A percentile compares a stretch with the other conserved stretches of the same genome.
Evolutionary conservation across 2,888 invertebrate genomes (phyloP).

Genomic region (Halictus ligatus): DNA sequence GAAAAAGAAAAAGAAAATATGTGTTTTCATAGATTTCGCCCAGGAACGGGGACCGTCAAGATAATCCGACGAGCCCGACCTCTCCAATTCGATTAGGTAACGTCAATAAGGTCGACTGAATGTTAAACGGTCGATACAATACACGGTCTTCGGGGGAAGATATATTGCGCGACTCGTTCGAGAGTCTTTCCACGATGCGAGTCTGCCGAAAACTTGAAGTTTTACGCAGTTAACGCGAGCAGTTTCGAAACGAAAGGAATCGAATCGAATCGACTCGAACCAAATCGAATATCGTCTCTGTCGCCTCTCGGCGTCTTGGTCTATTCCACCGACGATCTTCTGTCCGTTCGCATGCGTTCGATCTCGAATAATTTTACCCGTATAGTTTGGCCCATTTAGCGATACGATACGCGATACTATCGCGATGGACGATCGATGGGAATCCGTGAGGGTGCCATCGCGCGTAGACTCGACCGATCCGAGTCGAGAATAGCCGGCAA

Average conservation of each 20-base stretch:
- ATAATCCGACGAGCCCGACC: conserved; percentile 78
- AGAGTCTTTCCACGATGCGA: not conserved
- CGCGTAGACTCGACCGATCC: not conserved
- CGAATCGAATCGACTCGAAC: not conserved
- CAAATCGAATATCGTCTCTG: not conserved
- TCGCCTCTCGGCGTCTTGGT: not conserved
- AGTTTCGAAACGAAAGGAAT: no score
- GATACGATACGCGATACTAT: not conserved
- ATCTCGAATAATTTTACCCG: not conserved
- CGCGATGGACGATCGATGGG: not conserved
- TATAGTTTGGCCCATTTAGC: not conserved
- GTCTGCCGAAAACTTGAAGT: not conserved
- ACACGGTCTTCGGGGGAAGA: conserved; percentile 25
- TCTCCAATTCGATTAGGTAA: conserved; percentile 80
- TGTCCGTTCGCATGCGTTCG: not conserved
- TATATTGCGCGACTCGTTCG: conserved; percentile 38
- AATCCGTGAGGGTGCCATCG: not conserved
- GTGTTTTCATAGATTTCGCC: conserved; percentile 64
- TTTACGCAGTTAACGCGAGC: not conserved
- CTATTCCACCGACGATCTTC: not conserved
- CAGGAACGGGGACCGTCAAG: conserved; percentile 42
- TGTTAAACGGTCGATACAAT: conserved; percentile 74
- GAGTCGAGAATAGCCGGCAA: not conserved
- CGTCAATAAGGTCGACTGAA: conserved; percentile 80
- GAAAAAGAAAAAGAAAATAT: conserved; percentile 59